phyloP scores from a whole-genome alignment of 1,140 invertebrate species.

The Drosophila fuyamai region DNA sequence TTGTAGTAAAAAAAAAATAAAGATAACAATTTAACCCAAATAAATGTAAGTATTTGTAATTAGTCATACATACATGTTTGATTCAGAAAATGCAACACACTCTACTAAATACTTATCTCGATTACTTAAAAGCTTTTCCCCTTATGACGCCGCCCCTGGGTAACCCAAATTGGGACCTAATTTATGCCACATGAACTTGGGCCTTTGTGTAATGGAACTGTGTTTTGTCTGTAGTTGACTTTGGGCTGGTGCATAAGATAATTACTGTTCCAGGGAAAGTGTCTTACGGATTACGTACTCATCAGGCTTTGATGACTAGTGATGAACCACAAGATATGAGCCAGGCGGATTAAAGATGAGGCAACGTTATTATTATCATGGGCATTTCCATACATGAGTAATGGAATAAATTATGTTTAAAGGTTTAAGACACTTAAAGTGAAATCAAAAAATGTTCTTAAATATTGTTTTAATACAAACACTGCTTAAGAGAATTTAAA shows the following conservation, averaged over 20 bases:
- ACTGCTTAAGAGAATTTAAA: no score
- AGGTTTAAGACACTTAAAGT: no score
- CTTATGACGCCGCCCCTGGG: not conserved
- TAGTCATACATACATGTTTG: not conserved
- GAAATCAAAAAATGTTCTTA: no score
- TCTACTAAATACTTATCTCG: not conserved
- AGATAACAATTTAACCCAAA: slow-evolving; percentile 6
- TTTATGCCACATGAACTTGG: slow-evolving; percentile 40
- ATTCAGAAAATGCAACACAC: not conserved
- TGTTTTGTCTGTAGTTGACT: slow-evolving; percentile 39
- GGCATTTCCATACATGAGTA: not conserved
- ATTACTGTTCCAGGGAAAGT: slow-evolving; percentile 39
- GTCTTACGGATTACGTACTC: slow-evolving; percentile 29
- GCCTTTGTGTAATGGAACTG: slow-evolving; percentile 41
- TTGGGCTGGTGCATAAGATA: slow-evolving; percentile 50
- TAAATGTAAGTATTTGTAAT: slow-evolving; percentile 16
- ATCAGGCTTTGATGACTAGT: slow-evolving; percentile 18
- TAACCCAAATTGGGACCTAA: slow-evolving; percentile 16
- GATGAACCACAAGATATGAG: not conserved
- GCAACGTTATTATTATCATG: not conserved
- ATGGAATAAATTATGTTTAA: not conserved
- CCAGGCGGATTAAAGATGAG: not conserved
- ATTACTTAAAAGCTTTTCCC: not conserved
- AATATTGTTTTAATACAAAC: no score
- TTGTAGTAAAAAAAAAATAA: not conserved